phyloP scores from a whole-genome alignment of 2,888 invertebrate species.

The Drosophila falleni region DNA sequence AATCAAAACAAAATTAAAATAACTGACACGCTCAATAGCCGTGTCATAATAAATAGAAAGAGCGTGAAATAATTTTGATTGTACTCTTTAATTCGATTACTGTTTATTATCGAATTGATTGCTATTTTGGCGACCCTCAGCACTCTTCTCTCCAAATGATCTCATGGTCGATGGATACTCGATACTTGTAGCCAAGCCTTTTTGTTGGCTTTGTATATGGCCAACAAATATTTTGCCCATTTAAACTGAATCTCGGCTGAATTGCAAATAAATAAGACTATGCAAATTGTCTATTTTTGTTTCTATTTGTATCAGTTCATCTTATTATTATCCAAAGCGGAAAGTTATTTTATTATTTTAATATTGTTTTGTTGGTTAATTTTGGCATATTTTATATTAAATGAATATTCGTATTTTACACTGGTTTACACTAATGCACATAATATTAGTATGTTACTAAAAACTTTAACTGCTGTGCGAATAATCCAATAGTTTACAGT shows the following conservation, averaged over 20 bases:
- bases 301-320: neutral
- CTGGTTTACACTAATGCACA: neutral
- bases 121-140: conserved; percentile 6
- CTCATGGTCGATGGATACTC: conserved; percentile 23
- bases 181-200: conserved; percentile 5
- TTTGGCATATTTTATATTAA: neutral
- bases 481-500: neutral
- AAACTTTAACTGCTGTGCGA: neutral
- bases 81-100: conserved; percentile 1
- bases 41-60: neutral
- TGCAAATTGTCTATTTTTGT: neutral
- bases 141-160: conserved; percentile 25
- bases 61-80: neutral
- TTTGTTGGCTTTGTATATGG: conserved; percentile 12
- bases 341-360: conserved; percentile 8
- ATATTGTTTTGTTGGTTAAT: neutral
- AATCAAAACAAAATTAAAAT: neutral
- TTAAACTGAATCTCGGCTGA: conserved; percentile 14
- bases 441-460: neutral
- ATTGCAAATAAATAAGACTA: conserved; percentile 16
- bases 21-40: neutral
- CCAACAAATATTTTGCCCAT: conserved; percentile 24
- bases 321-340: conserved; percentile 3
- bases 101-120: conserved; percentile 2
- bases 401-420: neutral